Base-by-base conservation (phyloP, 2,113 vertebrate genomes). In the Pristiophorus japonicus region DNA sequence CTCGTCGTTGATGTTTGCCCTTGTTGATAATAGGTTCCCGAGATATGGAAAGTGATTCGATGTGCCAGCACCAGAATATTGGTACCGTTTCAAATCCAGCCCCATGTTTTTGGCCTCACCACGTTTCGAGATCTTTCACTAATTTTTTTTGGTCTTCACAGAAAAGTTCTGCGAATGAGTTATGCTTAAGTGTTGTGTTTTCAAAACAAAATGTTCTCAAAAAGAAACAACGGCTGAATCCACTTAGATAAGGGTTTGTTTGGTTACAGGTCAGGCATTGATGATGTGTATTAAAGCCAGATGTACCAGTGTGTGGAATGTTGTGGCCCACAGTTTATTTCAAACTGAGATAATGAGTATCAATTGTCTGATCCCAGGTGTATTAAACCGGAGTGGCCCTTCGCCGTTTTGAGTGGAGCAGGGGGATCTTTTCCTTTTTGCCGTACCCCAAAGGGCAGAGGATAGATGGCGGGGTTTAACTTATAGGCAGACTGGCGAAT, bases 281-380 rank as follows among this genome's bases (percentile, higher is more conserved):
- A 20, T 42, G 78, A 81, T 81, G 78, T 38, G n/a, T 42, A 81
- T 42, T 81, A 81, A 81, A 81, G 78, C 78, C 78, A 81, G 78
- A 81, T 81, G 78, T 81, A 81, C 38, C 78, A 81, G 14, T 81
- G 78, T 42, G 42, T 20, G 20, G 78, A 81, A 81, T 42, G 78
- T 42, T 42, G 78, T 42, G 18, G 78, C 78, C 42, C 78, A 81
- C 4, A 81, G 78, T 38, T 59, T 42, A 81, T 42, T 42, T 81
- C 78, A 81, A 81, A 81, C 78, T 81, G 38, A 81, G 78, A 81
- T 81, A 81, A 81, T 81, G 78, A 81, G 78, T 14, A 81, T 81
- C 78, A 81, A 81, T 81, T 81, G 78, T 81, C 78, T 81, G 38
- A 42, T 81, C 38, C 78, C 34, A 92, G 16, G 59, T 38, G 88